These are phyloP conservation scores for Fringilla coelebs DNA, from an alignment of 2,797 vertebrate genomes.

Conservation along the genomic window DNA sequence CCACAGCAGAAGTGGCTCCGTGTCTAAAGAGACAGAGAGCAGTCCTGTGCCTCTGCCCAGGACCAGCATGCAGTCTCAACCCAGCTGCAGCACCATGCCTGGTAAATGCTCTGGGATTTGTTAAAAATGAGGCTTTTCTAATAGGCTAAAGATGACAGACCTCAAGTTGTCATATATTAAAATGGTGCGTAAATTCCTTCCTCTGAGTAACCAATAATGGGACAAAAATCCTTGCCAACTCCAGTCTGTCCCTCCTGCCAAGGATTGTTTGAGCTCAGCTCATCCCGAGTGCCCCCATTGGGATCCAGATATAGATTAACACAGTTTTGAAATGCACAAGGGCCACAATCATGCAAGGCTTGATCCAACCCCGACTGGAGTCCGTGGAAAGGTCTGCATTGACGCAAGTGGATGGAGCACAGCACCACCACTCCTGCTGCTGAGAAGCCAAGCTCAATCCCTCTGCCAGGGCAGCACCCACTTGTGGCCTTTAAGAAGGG, in stretches of 20 bases:
- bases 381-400: slow-evolving; percentile 51
- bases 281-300: slow-evolving; percentile 31
- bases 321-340: slow-evolving; percentile 15
- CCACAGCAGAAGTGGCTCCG: accelerated
- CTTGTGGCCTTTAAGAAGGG: background rate
- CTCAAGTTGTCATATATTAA: slow-evolving; percentile 58
- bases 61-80: background rate
- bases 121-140: slow-evolving; percentile 54
- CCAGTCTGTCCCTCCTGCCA: slow-evolving; percentile 41
- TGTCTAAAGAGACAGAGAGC: background rate
- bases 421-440: background rate
- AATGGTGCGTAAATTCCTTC: slow-evolving; percentile 42
- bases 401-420: slow-evolving; percentile 6
- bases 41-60: background rate
- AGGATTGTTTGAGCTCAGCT: slow-evolving; percentile 56
- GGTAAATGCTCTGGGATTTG: background rate
- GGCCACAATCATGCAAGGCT: slow-evolving; percentile 41
- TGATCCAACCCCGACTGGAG: slow-evolving; percentile 46
- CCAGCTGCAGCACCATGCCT: background rate
- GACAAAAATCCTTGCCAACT: slow-evolving; percentile 56
- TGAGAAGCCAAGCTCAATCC: background rate
- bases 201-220: slow-evolving; percentile 34
- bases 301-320: slow-evolving; percentile 61
- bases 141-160: slow-evolving; percentile 48
- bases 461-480: accelerated